Evolutionary conservation across 2,888 invertebrate species (phyloP).

Genomic region (Sipunculus nudus): DNA sequence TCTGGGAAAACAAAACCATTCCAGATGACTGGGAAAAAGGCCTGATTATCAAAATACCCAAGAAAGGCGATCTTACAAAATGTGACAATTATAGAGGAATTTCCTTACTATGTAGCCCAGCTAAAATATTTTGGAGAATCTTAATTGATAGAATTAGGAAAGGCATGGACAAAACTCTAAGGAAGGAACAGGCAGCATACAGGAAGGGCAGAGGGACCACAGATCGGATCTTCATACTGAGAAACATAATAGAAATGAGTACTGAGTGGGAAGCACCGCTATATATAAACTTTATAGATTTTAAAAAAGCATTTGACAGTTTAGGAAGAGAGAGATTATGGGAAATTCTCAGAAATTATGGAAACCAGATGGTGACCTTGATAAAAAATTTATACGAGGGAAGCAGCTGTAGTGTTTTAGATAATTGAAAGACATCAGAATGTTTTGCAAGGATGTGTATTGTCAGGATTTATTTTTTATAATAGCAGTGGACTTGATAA

Average conservation of each 20-base stretch:
- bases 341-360: slow-evolving; percentile 22
- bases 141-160: slow-evolving; percentile 10
- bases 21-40: slow-evolving; percentile 11
- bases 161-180: slow-evolving; percentile 6
- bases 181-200: slow-evolving; percentile 25
- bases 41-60: slow-evolving; percentile 7
- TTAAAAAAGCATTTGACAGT: slow-evolving; percentile 28
- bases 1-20: slow-evolving; percentile 3
- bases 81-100: slow-evolving; percentile 31
- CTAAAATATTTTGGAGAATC: slow-evolving; percentile 21
- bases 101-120: slow-evolving; percentile 22
- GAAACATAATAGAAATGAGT: slow-evolving; percentile 33
- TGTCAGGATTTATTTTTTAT: no score
- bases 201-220: slow-evolving; percentile 21
- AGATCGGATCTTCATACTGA: slow-evolving; percentile 27
- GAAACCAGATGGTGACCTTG: slow-evolving; percentile 16
- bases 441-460: no score
- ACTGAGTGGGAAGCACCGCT: slow-evolving; percentile 27
- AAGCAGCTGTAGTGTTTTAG: no score
- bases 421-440: no score
- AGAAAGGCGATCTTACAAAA: slow-evolving; percentile 20
- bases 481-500: no score
- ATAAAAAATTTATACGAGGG: slow-evolving; percentile 12
- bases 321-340: slow-evolving; percentile 24
- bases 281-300: slow-evolving; percentile 29